phyloP scores from a whole-genome alignment of 2,888 invertebrate species.

The Hydrotaea diabolus region DNA sequence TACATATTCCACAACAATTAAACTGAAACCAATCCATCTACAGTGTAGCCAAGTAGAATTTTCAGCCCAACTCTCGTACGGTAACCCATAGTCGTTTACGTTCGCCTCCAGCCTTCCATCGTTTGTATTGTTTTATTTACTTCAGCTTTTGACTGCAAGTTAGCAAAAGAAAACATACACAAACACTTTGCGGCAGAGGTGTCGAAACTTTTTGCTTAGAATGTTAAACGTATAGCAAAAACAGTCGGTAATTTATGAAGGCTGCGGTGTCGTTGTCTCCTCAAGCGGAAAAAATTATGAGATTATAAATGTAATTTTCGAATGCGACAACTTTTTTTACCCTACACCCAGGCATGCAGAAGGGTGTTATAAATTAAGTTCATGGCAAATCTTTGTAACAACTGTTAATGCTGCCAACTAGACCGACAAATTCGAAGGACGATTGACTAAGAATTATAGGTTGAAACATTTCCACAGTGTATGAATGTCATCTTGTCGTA shows the following conservation, averaged over 20 bases:
- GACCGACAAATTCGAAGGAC: too few relatives aligned
- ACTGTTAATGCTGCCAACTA: too few relatives aligned
- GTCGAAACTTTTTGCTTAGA: constrained; percentile 15
- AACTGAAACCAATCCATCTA: constrained; percentile 1
- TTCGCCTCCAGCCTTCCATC: neutral
- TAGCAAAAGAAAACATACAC: neutral
- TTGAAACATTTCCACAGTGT: too few relatives aligned
- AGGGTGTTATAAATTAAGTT: too few relatives aligned
- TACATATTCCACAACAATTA: too few relatives aligned
- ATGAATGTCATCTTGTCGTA: too few relatives aligned
- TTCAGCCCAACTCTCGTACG: neutral
- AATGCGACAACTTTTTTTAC: neutral
- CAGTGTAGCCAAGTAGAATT: neutral
- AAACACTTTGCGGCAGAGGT: constrained; percentile 10
- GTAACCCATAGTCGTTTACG: neutral
- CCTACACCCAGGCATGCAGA: too few relatives aligned
- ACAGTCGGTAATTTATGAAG: constrained; percentile 21
- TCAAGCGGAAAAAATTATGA: constrained; percentile 25
- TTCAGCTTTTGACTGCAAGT: neutral
- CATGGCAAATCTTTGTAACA: too few relatives aligned
- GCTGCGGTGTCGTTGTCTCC: neutral
- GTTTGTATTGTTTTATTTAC: neutral
- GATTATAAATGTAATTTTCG: constrained; percentile 16
- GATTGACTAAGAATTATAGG: too few relatives aligned
- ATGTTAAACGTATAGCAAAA: neutral